Conservation (phyloP, 1,140 invertebrate genomes). For the Drosophila yakuba region DNA sequence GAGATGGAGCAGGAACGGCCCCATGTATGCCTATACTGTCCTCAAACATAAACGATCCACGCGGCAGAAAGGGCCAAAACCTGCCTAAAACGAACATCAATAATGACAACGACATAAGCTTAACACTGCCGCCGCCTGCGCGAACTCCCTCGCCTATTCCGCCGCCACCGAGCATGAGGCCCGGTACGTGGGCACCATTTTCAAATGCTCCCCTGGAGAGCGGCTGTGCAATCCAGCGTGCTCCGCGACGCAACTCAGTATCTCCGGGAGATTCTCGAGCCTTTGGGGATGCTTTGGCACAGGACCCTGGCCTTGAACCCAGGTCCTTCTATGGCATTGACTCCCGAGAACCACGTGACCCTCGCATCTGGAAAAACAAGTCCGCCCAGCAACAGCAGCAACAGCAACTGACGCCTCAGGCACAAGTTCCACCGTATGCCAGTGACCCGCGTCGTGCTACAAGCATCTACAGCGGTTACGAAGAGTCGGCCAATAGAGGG, state of each 20-base stretch:
- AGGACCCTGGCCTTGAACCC: neutral
- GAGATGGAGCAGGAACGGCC: neutral
- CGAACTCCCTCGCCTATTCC: conserved; percentile 18
- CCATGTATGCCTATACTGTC: neutral
- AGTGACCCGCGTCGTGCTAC: conserved; percentile 3
- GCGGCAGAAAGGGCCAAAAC: conserved; percentile 32
- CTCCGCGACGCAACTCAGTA: neutral
- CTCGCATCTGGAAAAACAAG: conserved; percentile 1
- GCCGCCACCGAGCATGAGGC: conserved; percentile 22
- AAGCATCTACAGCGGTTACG: neutral
- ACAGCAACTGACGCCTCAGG: neutral
- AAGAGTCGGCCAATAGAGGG: conserved; percentile 17
- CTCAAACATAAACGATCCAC: conserved; percentile 55
- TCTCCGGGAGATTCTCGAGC: neutral
- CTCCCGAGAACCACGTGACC: conserved; percentile 1
- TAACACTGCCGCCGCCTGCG: neutral
- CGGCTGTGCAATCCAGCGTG: neutral
- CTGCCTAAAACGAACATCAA: neutral
- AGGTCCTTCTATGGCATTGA: conserved; percentile 6
- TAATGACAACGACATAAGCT: neutral
- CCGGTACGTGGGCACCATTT: conserved; percentile 1
- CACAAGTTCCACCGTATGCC: neutral
- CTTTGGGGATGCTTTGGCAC: neutral
- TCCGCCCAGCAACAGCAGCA: neutral
- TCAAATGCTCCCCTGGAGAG: neutral